A percentile compares a stretch with the other conserved stretches of the same genome.
Conservation (phyloP, 2,888 invertebrate genomes). For the Tetragonisca angustula region DNA sequence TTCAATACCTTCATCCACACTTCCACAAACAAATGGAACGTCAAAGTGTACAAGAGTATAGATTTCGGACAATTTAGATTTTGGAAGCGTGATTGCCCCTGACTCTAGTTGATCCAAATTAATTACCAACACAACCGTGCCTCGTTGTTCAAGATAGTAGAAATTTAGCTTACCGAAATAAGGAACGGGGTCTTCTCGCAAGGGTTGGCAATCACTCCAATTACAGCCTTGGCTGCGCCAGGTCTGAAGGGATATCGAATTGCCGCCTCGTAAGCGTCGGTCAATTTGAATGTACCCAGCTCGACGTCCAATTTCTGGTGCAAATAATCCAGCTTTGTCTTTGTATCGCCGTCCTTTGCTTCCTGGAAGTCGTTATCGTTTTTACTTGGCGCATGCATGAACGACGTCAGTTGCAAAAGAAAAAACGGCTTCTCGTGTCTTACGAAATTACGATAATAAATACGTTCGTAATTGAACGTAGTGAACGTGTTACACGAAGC, state of each 20-base stretch:
- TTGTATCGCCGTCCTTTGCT: slow-evolving; percentile 70
- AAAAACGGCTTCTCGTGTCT: too few relatives aligned
- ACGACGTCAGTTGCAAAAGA: neutral
- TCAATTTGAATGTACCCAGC: slow-evolving; percentile 84
- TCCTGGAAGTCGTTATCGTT: slow-evolving; percentile 68
- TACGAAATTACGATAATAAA: too few relatives aligned
- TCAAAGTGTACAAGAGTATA: neutral
- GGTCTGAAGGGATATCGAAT: slow-evolving; percentile 90
- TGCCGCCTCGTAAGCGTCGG: slow-evolving; percentile 87
- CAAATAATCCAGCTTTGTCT: slow-evolving; percentile 75
- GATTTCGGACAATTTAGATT: neutral
- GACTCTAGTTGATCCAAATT: neutral
- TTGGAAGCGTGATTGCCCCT: neutral
- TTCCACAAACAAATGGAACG: too few relatives aligned
- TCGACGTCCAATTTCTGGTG: slow-evolving; percentile 84
- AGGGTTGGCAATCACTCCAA: slow-evolving; percentile 88
- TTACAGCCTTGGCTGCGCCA: slow-evolving; percentile 90
- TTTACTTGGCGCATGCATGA: slow-evolving; percentile 1
- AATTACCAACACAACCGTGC: neutral
- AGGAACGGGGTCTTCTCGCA: slow-evolving; percentile 86
- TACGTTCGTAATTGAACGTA: too few relatives aligned
- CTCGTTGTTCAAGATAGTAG: too few relatives aligned
- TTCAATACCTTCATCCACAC: too few relatives aligned
- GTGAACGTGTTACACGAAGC: neutral
- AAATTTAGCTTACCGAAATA: slow-evolving; percentile 84